These are phyloP conservation scores for Contarinia nasturtii DNA, from an alignment of 1,140 invertebrate genomes.

Conservation along the genomic window DNA sequence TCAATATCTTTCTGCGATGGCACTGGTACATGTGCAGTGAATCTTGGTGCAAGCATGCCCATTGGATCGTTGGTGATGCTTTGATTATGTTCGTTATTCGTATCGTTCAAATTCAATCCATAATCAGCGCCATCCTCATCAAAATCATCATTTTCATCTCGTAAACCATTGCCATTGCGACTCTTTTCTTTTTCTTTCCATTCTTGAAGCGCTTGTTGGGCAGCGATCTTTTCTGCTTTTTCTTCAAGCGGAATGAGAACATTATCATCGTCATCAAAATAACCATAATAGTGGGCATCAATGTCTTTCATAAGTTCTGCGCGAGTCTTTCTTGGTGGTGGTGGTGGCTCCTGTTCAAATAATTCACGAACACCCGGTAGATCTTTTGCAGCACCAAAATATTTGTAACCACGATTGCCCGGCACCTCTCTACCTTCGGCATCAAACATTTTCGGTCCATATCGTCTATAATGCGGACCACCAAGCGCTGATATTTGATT, in stretches of 20 bases:
- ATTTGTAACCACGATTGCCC: conserved; percentile 96
- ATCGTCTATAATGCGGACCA: conserved; percentile 82
- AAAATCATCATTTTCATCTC: conserved; percentile 16
- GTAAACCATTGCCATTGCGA: conserved; percentile 15
- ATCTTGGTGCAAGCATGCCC: conserved; percentile 27
- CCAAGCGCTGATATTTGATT: conserved; percentile 86
- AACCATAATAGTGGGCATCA: conserved; percentile 97
- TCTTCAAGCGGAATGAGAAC: conserved; percentile 76
- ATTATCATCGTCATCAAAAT: conserved; percentile 97
- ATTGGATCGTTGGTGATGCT: conserved; percentile 9
- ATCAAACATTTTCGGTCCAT: conserved; percentile 87
- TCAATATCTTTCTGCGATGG: conserved; percentile 80
- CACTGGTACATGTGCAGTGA: conserved; percentile 69
- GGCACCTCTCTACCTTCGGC: conserved; percentile 93
- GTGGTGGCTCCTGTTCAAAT: conserved; percentile 89
- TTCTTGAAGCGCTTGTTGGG: conserved; percentile 36
- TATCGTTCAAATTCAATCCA: conserved; percentile 22
- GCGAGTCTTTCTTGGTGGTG: conserved; percentile 72
- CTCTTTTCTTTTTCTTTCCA: conserved; percentile 45
- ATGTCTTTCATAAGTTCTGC: conserved; percentile 96
- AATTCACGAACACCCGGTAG: conserved; percentile 91
- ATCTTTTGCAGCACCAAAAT: conserved; percentile 98
- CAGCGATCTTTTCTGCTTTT: conserved; percentile 52
- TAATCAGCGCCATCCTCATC: conserved; percentile 21
- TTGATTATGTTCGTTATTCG: conserved; percentile 3